Evolutionary conservation across 2,888 invertebrate genomes (phyloP), one percentile per base, ranked within the genome.

Genomic region (Sericinus montela): DNA sequence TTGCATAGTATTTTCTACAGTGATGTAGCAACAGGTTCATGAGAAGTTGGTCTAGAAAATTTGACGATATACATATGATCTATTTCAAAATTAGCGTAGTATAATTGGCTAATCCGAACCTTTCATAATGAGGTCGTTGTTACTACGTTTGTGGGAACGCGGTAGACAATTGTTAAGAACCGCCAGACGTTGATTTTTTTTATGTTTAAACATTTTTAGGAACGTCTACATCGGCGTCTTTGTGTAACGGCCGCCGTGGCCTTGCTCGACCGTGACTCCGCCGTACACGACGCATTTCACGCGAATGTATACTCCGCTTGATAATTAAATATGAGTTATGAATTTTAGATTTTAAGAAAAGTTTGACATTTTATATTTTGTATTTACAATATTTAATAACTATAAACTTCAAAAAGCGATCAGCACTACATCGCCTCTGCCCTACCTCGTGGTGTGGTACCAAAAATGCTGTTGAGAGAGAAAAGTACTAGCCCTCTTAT

Each of bases 171-270:
- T 47, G 43, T 53, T 44, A 36, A 19, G 34, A 34, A 19, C 16
- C 29, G 14, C 38, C 30, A 41, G 42, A 48, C 51, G 45, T 30
- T 25, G 8, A 48, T 43, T 29, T 23, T 46, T 44, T 42, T 56
- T 59, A 54, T 47, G 36, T 46, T 53, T 45, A 54, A 39, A 53
- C 48, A 54, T 53, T 53, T 53, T 45, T 46, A 39, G 46, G 37
- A 53, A 44, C 36, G 19, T 41, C 37, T 30, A 30, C 52, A 54
- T 57, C 67, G 72, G 68, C 67, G 60, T 60, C 68, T 71, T 72
- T 75, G 71, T 67, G 68, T 75, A 77, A 72, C 75, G 72, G 72
- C 69, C 56, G 62, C 46, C 7, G 57, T 68, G 76, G 67, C 77
- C 77, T 79, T 76, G 76, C 53, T 41, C 58, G 68, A 59, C 65